Conservation (phyloP, 2,113 vertebrate species). For the Clarias batrachus region DNA sequence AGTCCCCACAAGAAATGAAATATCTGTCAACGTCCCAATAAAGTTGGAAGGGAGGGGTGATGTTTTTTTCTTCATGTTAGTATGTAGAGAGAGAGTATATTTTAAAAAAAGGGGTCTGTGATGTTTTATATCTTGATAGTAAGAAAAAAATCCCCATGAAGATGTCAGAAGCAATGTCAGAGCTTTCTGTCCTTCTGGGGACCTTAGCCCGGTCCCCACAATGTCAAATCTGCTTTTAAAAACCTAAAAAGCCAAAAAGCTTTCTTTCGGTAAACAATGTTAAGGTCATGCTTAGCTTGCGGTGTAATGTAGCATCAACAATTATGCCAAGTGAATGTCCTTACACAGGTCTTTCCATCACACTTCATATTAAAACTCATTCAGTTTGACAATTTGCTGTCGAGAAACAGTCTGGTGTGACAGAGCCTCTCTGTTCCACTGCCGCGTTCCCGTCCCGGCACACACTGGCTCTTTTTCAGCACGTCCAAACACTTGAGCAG, state of each 20-base stretch:
- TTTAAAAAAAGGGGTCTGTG: no score
- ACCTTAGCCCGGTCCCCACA: neutral
- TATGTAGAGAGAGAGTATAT: no score
- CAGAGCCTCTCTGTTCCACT: conserved; percentile 17
- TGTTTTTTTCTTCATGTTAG: no score
- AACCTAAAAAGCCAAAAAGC: neutral
- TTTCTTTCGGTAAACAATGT: neutral
- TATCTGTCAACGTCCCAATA: no score
- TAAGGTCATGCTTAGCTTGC: neutral
- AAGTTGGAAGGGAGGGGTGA: no score
- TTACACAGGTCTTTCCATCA: conserved; percentile 24
- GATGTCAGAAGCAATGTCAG: neutral
- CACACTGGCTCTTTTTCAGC: conserved; percentile 29
- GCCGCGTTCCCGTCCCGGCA: conserved; percentile 3
- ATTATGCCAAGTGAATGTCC: neutral
- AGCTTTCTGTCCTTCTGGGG: neutral
- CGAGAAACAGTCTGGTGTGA: conserved; percentile 1
- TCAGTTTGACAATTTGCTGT: conserved; percentile 9
- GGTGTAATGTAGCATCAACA: neutral
- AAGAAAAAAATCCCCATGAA: neutral
- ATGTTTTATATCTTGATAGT: neutral
- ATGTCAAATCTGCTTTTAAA: neutral
- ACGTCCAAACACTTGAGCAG: conserved; percentile 45
- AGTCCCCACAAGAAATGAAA: no score
- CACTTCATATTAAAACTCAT: conserved; percentile 43